Conservation (phyloP, 2,888 invertebrate species). For the Empis stercorea region DNA sequence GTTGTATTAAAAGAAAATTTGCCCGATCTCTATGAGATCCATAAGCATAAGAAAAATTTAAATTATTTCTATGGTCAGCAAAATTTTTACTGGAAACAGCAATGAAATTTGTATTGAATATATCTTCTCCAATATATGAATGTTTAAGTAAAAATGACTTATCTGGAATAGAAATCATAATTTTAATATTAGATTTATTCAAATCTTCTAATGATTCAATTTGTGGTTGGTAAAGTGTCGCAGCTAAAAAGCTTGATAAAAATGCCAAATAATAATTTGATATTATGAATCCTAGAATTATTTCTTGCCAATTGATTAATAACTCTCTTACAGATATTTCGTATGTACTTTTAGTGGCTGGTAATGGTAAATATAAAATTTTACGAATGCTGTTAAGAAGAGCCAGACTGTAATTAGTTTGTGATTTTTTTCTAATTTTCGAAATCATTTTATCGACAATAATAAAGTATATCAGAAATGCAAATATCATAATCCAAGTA, state of each 20-base stretch:
- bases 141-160: not conserved
- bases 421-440: not conserved
- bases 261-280: conserved; percentile 1
- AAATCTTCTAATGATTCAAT: not conserved
- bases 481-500: not conserved
- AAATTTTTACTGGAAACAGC: not conserved
- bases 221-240: not conserved
- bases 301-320: not conserved
- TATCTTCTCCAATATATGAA: not conserved
- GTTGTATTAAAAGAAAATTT: not conserved
- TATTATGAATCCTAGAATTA: not conserved
- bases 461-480: not conserved
- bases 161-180: not conserved
- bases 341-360: not conserved
- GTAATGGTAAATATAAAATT: not conserved
- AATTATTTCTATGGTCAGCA: not conserved
- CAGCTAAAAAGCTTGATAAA: not conserved
- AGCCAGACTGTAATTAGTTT: not conserved
- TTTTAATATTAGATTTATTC: not conserved
- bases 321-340: not conserved
- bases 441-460: not conserved
- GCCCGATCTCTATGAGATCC: not conserved
- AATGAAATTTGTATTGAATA: not conserved
- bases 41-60: not conserved
- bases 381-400: not conserved